Evolutionary conservation across 2,113 vertebrate genomes (phyloP).

Genomic region (Amblyornis subalaris): DNA sequence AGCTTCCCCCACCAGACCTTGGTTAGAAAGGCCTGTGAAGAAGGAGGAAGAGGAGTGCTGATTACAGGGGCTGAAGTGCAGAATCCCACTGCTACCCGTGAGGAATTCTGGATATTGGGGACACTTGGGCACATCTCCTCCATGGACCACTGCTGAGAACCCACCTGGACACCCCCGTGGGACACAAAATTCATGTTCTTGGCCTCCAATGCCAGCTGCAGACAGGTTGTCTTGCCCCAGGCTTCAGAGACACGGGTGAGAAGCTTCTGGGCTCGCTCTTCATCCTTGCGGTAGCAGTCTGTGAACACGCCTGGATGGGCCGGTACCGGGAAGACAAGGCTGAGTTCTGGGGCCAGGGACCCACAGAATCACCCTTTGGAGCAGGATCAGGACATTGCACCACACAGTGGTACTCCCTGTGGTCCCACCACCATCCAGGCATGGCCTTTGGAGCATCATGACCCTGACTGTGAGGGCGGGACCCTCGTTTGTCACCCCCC

Average conservation of each 20-base stretch:
- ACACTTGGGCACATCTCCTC: not conserved
- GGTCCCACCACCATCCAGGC: fast-evolving
- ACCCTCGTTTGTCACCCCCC: not conserved
- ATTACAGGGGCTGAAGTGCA: not conserved
- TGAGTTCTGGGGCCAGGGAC: not conserved
- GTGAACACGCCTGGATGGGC: constrained; percentile 79
- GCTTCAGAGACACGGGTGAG: constrained; percentile 80
- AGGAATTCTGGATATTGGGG: not conserved
- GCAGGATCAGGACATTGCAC: not conserved
- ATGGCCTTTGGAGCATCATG: fast-evolving
- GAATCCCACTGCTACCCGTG: fast-evolving
- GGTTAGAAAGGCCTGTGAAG: constrained; percentile 86
- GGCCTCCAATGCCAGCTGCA: constrained; percentile 87
- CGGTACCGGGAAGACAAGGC: fast-evolving
- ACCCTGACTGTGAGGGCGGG: fast-evolving
- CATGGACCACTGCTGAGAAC: not conserved
- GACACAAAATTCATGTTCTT: constrained; percentile 89
- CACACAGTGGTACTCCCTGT: fast-evolving
- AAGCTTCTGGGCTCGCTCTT: constrained; percentile 83
- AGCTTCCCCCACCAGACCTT: constrained; percentile 96
- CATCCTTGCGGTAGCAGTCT: constrained; percentile 83
- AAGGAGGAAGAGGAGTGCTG: not conserved
- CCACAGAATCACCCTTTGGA: not conserved
- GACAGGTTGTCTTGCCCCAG: constrained; percentile 89
- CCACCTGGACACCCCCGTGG: constrained; percentile 91